phyloP scores from a whole-genome alignment of 2,888 invertebrate species.

The Arrhopalites spinosus region DNA sequence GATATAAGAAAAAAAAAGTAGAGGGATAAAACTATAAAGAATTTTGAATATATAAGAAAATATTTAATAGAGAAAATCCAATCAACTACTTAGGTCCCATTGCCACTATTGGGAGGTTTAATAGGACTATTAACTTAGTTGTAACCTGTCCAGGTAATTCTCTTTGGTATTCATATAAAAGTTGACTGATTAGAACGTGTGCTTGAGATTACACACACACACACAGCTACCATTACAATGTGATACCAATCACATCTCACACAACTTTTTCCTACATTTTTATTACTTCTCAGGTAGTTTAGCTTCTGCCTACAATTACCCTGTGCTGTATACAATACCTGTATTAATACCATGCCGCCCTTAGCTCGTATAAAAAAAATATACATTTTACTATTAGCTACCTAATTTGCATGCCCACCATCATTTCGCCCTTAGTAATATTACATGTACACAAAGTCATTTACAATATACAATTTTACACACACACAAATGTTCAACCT shows the following conservation, averaged over 20 bases:
- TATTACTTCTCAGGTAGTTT: slow-evolving; percentile 27
- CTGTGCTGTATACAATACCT: not conserved
- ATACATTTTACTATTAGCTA: not conserved
- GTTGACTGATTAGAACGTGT: slow-evolving; percentile 20
- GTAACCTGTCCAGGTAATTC: slow-evolving; percentile 14
- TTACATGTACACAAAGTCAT: not conserved
- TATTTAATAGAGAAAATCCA: slow-evolving; percentile 7
- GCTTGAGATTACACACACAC: not conserved
- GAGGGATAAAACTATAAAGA: no score
- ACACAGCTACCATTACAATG: slow-evolving; percentile 12
- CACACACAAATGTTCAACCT: not conserved
- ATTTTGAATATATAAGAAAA: not conserved
- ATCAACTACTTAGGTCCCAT: slow-evolving; percentile 13
- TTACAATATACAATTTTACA: not conserved
- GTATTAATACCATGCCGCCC: slow-evolving; percentile 15
- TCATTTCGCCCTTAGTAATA: not conserved
- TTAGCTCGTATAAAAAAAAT: slow-evolving; percentile 3
- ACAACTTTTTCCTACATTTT: slow-evolving; percentile 1
- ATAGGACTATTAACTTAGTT: slow-evolving; percentile 2
- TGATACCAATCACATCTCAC: slow-evolving; percentile 22
- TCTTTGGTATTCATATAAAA: slow-evolving; percentile 3
- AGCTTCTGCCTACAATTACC: slow-evolving; percentile 25
- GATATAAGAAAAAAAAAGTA: no score
- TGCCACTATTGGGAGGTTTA: no score
- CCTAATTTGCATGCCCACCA: slow-evolving; percentile 23